Evolutionary conservation across 2,113 vertebrate genomes (phyloP), one percentile per base, ranked within the genome.

Genomic region (Eulemur macaco): DNA sequence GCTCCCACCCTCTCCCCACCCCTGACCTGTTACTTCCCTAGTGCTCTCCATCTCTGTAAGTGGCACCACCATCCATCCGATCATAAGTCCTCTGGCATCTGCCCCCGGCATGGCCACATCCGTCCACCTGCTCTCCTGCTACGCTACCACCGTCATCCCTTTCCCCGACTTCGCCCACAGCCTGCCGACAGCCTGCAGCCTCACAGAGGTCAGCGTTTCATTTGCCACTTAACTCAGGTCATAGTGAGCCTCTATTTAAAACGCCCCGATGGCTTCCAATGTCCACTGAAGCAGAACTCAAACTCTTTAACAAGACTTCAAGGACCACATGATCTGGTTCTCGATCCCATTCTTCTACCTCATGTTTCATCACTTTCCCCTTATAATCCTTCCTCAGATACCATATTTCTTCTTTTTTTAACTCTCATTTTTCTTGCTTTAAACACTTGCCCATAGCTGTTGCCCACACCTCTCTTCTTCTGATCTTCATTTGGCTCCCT

Each of bases 1-100:
- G 5, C 34, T n/a, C 6, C 27, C 0, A 6, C 18, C 13, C 1
- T 37, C 3, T 89, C 21, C 18, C 13, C 1, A 12, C 1, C 17
- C 5, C 23, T 7, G 54, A 25, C 2, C 69, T 69, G 8, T 25
- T 42, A 23, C 39, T 27, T 52, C 29, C 52, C 42, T 15, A 18
- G 0, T 13, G 13, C 58, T 66, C 25, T 76, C 71, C 6, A 25
- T n/a, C 25, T 73, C 68, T 23, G 39, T 23, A 83, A 96, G 84
- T 1, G 23, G n/a, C 21, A 54, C 14, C 18, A 66, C 13, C 11
- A 34, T 8, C 8, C 18, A 34, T 4, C 10, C 37, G 64, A n/a
- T 58, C n/a, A 4, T 10, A 20, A 83, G 4, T 60, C 31, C n/a
- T 86, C 34, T 85, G 77, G 52, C 78, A 45, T 82, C 29, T n/a